These are phyloP conservation scores for Odocoileus hemionus DNA, from an alignment of 2,113 vertebrate genomes.

Conservation along the genomic window DNA sequence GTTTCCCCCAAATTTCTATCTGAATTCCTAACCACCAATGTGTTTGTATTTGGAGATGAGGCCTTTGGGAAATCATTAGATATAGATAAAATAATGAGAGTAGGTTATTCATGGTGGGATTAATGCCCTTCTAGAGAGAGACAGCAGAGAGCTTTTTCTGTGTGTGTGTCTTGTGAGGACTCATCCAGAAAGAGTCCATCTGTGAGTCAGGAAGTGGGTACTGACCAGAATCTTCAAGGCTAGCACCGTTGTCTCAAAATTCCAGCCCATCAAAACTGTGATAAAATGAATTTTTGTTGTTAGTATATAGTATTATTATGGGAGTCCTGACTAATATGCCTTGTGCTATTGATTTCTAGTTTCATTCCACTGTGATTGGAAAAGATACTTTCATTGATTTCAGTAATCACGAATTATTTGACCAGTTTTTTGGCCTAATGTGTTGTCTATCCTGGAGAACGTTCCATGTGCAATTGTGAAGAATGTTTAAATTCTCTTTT, in stretches of 20 bases:
- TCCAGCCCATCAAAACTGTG: neutral
- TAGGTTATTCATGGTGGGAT: neutral
- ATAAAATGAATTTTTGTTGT: neutral
- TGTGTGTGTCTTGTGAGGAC: neutral
- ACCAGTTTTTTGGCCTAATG: neutral
- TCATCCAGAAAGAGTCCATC: neutral
- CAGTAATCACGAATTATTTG: neutral
- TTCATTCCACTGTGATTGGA: neutral
- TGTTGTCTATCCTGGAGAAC: neutral
- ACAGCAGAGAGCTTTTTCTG: neutral
- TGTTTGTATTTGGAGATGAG: neutral
- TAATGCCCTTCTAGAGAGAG: neutral
- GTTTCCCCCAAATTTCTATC: neutral
- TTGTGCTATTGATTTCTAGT: neutral
- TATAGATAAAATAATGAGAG: neutral
- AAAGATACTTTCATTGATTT: neutral
- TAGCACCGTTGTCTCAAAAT: neutral
- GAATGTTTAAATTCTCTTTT: neutral
- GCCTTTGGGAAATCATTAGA: neutral
- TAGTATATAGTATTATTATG: neutral
- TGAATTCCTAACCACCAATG: neutral
- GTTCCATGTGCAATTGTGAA: neutral
- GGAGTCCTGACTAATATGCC: neutral
- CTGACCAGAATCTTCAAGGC: neutral
- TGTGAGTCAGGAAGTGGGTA: neutral